Evolutionary conservation across 1,140 invertebrate genomes (phyloP), one percentile per base, ranked within the genome.

Genomic region (Drosophila pseudoobscura): DNA sequence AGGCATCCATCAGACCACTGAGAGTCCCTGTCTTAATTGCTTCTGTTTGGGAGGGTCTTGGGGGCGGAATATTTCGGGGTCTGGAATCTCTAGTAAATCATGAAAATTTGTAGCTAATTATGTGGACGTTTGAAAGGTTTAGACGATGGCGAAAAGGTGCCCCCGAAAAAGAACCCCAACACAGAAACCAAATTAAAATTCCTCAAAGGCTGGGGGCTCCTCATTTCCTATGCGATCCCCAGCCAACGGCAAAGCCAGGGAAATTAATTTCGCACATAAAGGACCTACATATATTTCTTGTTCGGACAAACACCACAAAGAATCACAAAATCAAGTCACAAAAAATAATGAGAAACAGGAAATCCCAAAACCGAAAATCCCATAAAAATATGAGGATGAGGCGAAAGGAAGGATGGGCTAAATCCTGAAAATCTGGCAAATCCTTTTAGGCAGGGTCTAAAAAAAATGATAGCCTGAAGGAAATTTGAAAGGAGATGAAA

Each of bases 11-110:
- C 31, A 39, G 26, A 5, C 11, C 2, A 53, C 8, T 43, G 24
- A 35, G 39, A 50, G 31, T 43, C 35, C 35, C 69, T n/a, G 11
- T 46, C 70, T 65, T 74, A 75, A 75, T 75, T 75, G 72, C 70
- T 75, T 75, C 66, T 74, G 72, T 75, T 74, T 55, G 17, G 24
- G 41, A 44, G 51, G 47, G 56, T 46, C 43, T 58, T 60, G 46
- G 57, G 77, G 74, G 74, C 70, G 59, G 60, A 63, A 74, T 69
- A 62, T 46, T 41, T 58, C n/a, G 51, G 49, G 50, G 80, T 85
- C 74, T 62, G 60, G 63, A 70, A 73, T 39, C 35, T 39, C 43
- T 63, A 52, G 73, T 61, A 80, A 74, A 80, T 85, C 66, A 68
- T 45, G 70, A 53, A 61, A 60, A 72, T 55, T 61, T 71, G 69